Percentiles rank a stretch among this genome's conserved stretches.
Evolutionary conservation across 2,888 invertebrate genomes (phyloP).

Genomic region (Temnothorax ravouxi): DNA sequence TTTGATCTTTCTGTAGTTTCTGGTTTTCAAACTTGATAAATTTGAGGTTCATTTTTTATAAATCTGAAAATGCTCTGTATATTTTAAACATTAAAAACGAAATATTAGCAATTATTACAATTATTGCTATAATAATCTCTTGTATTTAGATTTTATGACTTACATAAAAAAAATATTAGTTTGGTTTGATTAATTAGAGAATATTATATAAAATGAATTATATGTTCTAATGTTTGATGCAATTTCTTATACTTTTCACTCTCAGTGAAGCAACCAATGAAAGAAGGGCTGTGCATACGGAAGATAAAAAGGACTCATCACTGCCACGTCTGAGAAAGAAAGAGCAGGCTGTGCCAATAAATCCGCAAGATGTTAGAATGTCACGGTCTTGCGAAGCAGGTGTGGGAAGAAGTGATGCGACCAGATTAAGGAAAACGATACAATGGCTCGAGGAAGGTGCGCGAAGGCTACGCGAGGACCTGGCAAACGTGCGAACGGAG

Average conservation of each 20-base stretch:
- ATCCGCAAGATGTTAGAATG: constrained; percentile 22
- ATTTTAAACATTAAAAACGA: background rate
- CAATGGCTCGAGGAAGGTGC: constrained; percentile 82
- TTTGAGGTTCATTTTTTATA: background rate
- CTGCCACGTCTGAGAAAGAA: constrained; percentile 3
- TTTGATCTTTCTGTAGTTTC: background rate
- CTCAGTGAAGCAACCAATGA: constrained; percentile 16
- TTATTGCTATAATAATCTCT: background rate
- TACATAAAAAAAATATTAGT: background rate
- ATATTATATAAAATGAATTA: background rate
- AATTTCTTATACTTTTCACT: background rate
- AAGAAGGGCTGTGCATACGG: background rate
- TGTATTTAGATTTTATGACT: constrained; percentile 1
- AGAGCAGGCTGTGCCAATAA: background rate
- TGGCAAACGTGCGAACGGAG: constrained; percentile 79
- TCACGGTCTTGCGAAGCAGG: background rate
- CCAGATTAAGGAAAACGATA: constrained; percentile 79
- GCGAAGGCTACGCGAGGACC: constrained; percentile 78
- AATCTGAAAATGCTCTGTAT: background rate
- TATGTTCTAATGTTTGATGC: background rate
- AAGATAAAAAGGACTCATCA: constrained; percentile 21
- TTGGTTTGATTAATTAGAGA: background rate
- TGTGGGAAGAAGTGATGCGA: constrained; percentile 70
- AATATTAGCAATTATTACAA: background rate
- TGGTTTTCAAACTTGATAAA: background rate